phyloP scores from a whole-genome alignment of 2,113 vertebrate genomes.

The Phainopepla nitens region DNA sequence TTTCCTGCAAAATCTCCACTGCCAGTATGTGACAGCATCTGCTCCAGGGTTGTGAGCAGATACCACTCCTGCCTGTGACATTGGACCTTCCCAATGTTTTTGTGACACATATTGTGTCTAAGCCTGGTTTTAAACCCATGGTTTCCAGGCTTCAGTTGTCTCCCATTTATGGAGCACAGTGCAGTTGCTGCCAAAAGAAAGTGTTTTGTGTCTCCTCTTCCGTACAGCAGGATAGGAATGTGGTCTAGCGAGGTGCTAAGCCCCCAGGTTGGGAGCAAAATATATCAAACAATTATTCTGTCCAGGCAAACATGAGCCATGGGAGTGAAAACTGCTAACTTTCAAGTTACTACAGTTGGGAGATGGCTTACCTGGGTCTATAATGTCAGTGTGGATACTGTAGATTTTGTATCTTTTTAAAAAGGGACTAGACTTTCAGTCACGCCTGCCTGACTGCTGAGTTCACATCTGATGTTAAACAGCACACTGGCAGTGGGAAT shows the following conservation, averaged over 20 bases:
- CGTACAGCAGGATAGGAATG: background rate
- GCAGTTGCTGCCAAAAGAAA: background rate
- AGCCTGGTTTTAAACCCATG: background rate
- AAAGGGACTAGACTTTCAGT: background rate
- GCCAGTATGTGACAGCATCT: background rate
- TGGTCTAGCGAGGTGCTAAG: background rate
- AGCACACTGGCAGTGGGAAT: background rate
- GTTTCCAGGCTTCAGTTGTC: background rate
- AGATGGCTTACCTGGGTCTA: background rate
- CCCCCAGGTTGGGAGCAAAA: background rate
- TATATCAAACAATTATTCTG: background rate
- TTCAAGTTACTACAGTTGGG: background rate
- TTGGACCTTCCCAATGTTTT: background rate
- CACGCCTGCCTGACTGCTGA: background rate
- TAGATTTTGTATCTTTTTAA: background rate
- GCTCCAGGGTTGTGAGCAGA: background rate
- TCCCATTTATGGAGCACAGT: background rate
- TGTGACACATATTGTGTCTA: background rate
- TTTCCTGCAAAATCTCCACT: background rate
- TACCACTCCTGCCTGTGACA: background rate
- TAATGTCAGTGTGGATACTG: background rate
- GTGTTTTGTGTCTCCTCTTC: background rate
- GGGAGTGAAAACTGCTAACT: background rate
- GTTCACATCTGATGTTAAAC: background rate
- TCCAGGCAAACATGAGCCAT: background rate